A percentile compares a stretch with the other conserved stretches of the same genome.
phyloP scores from a whole-genome alignment of 2,888 invertebrate species.

The Liodrosophila aerea region DNA sequence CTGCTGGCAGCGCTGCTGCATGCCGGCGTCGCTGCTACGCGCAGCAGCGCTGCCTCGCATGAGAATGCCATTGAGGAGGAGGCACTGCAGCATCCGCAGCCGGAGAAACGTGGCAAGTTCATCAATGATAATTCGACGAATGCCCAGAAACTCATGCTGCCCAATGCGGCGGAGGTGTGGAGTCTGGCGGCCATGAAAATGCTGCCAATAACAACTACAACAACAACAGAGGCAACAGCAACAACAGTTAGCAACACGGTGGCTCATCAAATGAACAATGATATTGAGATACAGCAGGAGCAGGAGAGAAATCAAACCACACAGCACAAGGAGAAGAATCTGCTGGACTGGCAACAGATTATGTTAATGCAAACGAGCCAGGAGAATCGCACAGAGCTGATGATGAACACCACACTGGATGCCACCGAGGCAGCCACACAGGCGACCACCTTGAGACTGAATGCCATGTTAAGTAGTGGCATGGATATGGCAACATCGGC shows the following conservation, averaged over 20 bases:
- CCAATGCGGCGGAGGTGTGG: conserved; percentile 80
- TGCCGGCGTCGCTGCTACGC: conserved; percentile 27
- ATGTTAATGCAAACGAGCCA: conserved; percentile 62
- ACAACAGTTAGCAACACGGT: conserved; percentile 17
- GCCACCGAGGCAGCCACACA: conserved; percentile 62
- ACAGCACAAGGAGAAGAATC: conserved; percentile 70
- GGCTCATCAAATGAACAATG: conserved; percentile 41
- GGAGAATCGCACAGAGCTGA: conserved; percentile 62
- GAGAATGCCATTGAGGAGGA: conserved; percentile 66
- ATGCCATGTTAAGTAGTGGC: background rate
- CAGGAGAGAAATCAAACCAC: conserved; percentile 37
- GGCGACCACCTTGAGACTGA: conserved; percentile 47
- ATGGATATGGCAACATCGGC: conserved; percentile 22
- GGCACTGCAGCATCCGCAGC: conserved; percentile 29
- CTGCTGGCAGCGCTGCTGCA: conserved; percentile 27
- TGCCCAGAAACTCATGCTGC: conserved; percentile 74
- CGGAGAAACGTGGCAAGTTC: conserved; percentile 79
- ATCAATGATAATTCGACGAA: conserved; percentile 78
- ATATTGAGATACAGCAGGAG: conserved; percentile 34
- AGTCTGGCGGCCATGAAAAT: conserved; percentile 79
- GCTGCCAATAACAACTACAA: conserved; percentile 48
- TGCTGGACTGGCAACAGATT: conserved; percentile 79
- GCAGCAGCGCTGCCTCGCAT: conserved; percentile 45
- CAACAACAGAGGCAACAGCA: conserved; percentile 2
- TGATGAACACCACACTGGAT: conserved; percentile 61